Evolutionary conservation across 2,113 vertebrate genomes (phyloP).

Genomic region (Paracanthobrama guichenoti): DNA sequence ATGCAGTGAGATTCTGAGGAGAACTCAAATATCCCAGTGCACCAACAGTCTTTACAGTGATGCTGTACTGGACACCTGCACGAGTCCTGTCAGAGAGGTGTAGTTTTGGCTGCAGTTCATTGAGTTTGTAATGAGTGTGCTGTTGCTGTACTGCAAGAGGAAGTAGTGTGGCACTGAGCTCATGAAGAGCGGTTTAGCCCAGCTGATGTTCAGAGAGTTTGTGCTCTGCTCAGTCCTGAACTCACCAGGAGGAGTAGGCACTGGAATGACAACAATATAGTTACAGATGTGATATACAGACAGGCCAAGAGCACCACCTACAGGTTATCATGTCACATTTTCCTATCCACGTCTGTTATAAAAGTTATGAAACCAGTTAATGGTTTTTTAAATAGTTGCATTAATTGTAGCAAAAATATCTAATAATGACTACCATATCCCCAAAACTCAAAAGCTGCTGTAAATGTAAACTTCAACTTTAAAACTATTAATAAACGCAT

Average conservation of each 20-base stretch:
- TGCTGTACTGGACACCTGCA: conserved; percentile 40
- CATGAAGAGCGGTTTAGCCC: conserved; percentile 39
- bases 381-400: background rate
- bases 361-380: background rate
- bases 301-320: background rate
- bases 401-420: background rate
- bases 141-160: background rate
- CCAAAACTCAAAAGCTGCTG: background rate
- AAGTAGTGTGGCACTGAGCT: background rate
- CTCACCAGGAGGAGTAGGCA: conserved; percentile 34
- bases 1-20: background rate
- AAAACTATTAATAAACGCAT: background rate
- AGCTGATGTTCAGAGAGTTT: conserved; percentile 32
- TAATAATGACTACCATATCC: background rate
- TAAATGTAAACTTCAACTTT: background rate
- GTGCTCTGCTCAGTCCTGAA: background rate
- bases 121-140: background rate
- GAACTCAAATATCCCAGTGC: conserved; percentile 37
- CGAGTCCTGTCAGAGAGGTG: background rate
- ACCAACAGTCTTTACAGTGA: conserved; percentile 39
- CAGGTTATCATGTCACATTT: background rate
- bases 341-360: background rate
- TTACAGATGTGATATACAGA: background rate
- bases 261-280: conserved; percentile 36
- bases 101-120: background rate